Base-by-base conservation (phyloP, 2,113 vertebrate species). In the Caranx ignobilis region DNA sequence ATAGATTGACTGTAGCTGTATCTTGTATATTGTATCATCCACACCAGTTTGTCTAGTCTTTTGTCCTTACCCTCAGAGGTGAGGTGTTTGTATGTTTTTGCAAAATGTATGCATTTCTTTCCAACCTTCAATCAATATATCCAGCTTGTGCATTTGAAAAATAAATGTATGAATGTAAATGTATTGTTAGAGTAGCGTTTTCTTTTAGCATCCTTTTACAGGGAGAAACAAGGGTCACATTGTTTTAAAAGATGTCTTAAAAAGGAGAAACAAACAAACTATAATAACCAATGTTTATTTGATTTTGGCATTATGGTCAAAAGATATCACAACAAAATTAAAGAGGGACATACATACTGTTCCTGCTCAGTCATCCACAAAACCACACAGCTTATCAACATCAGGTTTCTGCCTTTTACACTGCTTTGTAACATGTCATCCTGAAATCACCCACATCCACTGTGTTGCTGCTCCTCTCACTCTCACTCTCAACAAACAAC, bases 261-360 rank as follows among this genome's bases (percentile, higher is more conserved):
- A 67, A 41, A 47, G 8, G n/a, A 68, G 10, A 67, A 56, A 62
- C 6, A 47, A 74, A 41, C 62, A 79, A 81, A 72, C 50, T 41
- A 79, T 83, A 66, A 82, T 90, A 92, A 91, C 73, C 84, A 92
- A 93, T 87, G 69, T 92, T 91, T 92, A 92, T 89, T 93, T 88
- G 71, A 91, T 84, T 88, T 88, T 88, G 84, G 81, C 71, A 82
- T 90, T 77, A 68, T 57, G 75, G 50, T 88, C 85, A 87, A 88
- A 91, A 88, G 82, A 91, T 91, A 72, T 86, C 59, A 89, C 77
- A 88, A 88, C 63, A 75, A 88, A 92, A 72, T 93, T 56, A 81
- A 87, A 88, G 61, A 73, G 70, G 54, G 31, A 88, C 77, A 88
- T 64, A 75, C 71, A 79, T 45, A 87, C 65, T 13, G 37, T 32